Evolutionary conservation across 1,140 invertebrate species (phyloP), one percentile per base, ranked within the genome.

Genomic region (Mercenaria mercenaria): DNA sequence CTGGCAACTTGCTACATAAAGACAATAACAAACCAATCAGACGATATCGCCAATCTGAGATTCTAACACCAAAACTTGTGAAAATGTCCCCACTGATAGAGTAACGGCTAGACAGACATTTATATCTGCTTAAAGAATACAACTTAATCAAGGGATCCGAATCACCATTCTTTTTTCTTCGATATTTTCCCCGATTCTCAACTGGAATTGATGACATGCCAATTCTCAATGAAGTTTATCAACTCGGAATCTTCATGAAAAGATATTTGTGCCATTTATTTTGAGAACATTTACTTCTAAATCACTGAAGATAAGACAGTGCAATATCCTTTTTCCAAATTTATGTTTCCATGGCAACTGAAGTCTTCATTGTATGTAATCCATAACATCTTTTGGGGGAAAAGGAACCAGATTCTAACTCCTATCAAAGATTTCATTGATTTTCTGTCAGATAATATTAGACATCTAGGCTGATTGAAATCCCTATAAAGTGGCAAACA

Each of bases 401-500:
- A 52, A 52, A 72, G 61, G 41, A 26, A 37, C 76, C 50, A 32
- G 64, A 61, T 88, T 88, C 34, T 72, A 80, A 81, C 76, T 69
- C n/a, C 77, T 81, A 88, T 88, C 86, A 88, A 81, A 88, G 61
- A 88, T 52, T 74, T 20, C 59, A 88, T 88, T 88, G 86, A 88
- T 88, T 88, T 88, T 72, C 77, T 81, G 86, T 81, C 86, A 52
- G 86, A 88, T 80, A 81, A 81, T 88, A 81, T 88, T 80, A 88
- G 86, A 88, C 86, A 69, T 11, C 41, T 39, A 0, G 76, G 37
- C 64, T 81, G 86, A 88, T 88, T 88, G 86, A 88, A 88, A 81
- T n/a, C 76, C 77, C 77, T 80, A 88, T 80, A 88, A 88, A 80
- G 86, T 88, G 86, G 86, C 86, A 88, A 88, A 77, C 74, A 69